These are phyloP conservation scores for Agonum fuliginosum DNA, from an alignment of 2,888 invertebrate species.

Conservation along the genomic window DNA sequence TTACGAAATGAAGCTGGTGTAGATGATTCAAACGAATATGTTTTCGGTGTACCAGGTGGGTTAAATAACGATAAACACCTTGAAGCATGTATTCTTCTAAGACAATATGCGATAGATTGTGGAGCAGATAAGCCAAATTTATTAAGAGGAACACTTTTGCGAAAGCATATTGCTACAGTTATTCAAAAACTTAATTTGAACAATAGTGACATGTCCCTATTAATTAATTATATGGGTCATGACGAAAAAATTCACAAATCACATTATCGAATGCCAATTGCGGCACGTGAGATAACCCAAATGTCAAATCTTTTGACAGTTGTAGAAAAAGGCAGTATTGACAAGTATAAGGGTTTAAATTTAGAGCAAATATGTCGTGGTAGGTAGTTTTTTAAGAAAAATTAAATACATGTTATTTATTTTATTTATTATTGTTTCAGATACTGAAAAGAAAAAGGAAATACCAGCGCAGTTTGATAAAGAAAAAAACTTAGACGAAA, in stretches of 20 bases:
- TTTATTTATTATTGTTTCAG: no score
- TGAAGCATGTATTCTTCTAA: conserved; percentile 63
- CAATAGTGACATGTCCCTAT: conserved; percentile 62
- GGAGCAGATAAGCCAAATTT: conserved; percentile 63
- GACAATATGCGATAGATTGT: conserved; percentile 63
- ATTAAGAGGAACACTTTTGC: conserved; percentile 63
- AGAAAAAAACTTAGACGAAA: no score
- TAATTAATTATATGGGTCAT: conserved; percentile 65
- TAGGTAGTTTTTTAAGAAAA: no score
- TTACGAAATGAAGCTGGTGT: not conserved
- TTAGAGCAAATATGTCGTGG: not conserved
- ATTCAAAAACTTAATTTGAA: conserved; percentile 63
- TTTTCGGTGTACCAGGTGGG: conserved; percentile 9
- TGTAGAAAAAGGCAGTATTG: not conserved
- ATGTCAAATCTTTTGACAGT: not conserved
- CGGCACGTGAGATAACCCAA: not conserved
- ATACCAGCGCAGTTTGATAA: no score
- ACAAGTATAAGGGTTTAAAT: not conserved
- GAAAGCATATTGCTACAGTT: conserved; percentile 65
- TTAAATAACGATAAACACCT: conserved; percentile 61
- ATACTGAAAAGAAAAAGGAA: no score
- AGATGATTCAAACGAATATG: not conserved
- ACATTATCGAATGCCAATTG: conserved; percentile 4
- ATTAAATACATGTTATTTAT: no score
- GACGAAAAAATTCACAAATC: conserved; percentile 64